Conservation (phyloP, 2,888 invertebrate species). For the Spatulosminthurus flaviceps region DNA sequence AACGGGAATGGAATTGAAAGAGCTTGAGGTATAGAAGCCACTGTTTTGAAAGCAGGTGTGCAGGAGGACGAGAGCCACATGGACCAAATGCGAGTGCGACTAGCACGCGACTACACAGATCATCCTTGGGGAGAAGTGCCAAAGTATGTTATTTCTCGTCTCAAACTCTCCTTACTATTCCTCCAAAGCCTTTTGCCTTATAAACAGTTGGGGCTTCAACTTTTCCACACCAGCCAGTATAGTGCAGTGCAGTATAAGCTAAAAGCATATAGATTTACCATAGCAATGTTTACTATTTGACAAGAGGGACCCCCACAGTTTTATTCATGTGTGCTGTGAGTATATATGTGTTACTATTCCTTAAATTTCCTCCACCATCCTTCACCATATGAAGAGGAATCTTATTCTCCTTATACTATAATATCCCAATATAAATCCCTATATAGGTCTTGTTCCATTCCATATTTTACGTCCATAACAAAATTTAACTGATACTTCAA, state of each 20-base stretch:
- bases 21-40: neutral
- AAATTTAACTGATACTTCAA: neutral
- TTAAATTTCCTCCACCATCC: neutral
- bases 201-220: neutral
- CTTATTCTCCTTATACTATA: neutral
- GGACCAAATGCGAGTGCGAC: conserved; percentile 44
- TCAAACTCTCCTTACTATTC: neutral
- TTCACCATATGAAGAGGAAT: neutral
- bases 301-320: neutral
- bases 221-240: too few relatives aligned
- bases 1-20: neutral
- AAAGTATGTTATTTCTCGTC: conserved; percentile 2
- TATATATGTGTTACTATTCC: too few relatives aligned
- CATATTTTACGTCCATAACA: neutral
- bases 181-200: neutral
- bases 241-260: too few relatives aligned
- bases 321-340: neutral
- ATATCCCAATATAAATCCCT: neutral
- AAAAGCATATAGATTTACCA: neutral
- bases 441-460: neutral
- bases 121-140: conserved; percentile 40
- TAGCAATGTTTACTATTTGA: too few relatives aligned
- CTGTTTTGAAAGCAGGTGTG: conserved; percentile 25
- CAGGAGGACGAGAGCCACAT: conserved; percentile 40
- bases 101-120: conserved; percentile 45